These are phyloP conservation scores for Hoplodrina ambigua DNA, from an alignment of 2,888 invertebrate species.

Conservation along the genomic window DNA sequence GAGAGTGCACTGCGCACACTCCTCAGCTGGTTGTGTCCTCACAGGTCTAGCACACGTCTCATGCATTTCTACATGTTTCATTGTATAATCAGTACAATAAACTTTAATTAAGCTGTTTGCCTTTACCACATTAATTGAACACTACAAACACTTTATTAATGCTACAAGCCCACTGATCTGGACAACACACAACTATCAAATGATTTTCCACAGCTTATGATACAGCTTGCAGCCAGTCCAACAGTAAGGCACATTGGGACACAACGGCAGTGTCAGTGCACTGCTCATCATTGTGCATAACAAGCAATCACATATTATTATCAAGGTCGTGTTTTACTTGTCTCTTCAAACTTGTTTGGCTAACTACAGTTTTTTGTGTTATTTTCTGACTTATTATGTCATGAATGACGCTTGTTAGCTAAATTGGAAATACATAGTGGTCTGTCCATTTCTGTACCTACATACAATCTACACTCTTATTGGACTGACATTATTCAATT, in stretches of 20 bases:
- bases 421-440: neutral
- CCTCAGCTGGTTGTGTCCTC: neutral
- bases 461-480: conserved; percentile 1
- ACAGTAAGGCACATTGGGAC: neutral
- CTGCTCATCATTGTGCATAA: conserved; percentile 42
- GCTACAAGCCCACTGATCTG: neutral
- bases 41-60: neutral
- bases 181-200: too few relatives aligned
- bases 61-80: neutral
- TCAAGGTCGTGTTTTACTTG: conserved; percentile 56
- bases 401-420: conserved; percentile 1
- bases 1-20: too few relatives aligned
- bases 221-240: neutral
- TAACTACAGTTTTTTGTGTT: neutral
- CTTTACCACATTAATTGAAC: neutral
- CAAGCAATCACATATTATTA: conserved; percentile 23
- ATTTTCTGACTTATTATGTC: neutral
- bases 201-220: neutral
- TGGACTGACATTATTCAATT: conserved; percentile 9
- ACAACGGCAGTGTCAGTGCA: neutral
- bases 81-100: neutral
- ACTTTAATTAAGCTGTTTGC: too few relatives aligned
- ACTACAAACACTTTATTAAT: neutral
- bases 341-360: conserved; percentile 13
- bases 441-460: neutral